Evolutionary conservation across 2,888 invertebrate genomes (phyloP).

Genomic region (Siphonodentalium dalli): DNA sequence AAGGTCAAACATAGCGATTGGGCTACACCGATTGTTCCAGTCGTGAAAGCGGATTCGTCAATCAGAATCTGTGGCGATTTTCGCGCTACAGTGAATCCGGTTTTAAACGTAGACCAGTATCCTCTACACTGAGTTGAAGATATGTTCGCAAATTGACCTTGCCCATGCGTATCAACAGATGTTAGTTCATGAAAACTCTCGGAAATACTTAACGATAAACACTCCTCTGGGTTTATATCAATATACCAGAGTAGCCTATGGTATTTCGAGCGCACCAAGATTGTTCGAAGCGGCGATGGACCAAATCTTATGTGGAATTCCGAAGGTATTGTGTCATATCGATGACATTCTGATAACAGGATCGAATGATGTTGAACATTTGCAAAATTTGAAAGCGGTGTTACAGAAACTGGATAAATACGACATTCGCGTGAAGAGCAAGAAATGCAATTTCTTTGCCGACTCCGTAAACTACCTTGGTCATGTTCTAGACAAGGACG

Average conservation of each 20-base stretch:
- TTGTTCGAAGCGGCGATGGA: constrained; percentile 31
- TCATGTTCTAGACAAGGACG: constrained; percentile 7
- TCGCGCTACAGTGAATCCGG: constrained; percentile 38
- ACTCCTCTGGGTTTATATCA: constrained; percentile 26
- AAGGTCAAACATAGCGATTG: constrained; percentile 24
- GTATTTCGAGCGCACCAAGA: constrained; percentile 22
- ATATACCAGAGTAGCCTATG: constrained; percentile 23
- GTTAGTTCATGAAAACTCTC: constrained; percentile 18
- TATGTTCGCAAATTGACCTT: constrained; percentile 29
- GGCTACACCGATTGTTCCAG: constrained; percentile 33
- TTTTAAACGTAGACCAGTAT: constrained; percentile 39
- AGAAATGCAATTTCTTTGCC: constrained; percentile 2
- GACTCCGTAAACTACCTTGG: constrained; percentile 3
- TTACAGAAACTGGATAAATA: constrained; percentile 15
- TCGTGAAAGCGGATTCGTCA: constrained; percentile 24
- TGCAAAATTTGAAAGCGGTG: constrained; percentile 13
- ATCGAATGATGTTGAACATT: constrained; percentile 10
- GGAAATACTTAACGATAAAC: constrained; percentile 28
- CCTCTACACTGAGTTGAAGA: constrained; percentile 31
- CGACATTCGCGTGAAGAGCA: constrained; percentile 3
- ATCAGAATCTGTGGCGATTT: constrained; percentile 31
- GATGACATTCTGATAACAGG: constrained; percentile 25
- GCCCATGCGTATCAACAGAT: constrained; percentile 27
- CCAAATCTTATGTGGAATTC: constrained; percentile 17
- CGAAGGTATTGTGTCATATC: too few species aligned